Evolutionary conservation across 2,888 invertebrate species (phyloP).

Genomic region (Endomychus coccineus): DNA sequence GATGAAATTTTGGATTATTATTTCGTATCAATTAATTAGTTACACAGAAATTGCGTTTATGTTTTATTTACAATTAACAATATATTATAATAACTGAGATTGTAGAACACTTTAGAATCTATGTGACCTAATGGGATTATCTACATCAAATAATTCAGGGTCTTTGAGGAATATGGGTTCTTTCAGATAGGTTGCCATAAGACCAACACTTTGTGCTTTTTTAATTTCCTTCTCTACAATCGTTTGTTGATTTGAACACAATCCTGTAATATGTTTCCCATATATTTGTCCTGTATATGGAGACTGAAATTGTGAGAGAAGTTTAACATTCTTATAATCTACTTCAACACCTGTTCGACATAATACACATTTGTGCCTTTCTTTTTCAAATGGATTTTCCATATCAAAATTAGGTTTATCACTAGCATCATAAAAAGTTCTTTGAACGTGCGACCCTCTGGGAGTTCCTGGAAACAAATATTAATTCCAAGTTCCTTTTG

Average conservation of each 20-base stretch:
- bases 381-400: slow-evolving; percentile 74
- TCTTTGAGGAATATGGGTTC: slow-evolving; percentile 73
- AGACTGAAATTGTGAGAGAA: slow-evolving; percentile 94
- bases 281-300: slow-evolving; percentile 90
- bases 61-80: too few relatives aligned
- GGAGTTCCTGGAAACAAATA: too few relatives aligned
- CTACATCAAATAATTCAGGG: slow-evolving; percentile 85
- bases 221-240: slow-evolving; percentile 64
- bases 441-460: too few relatives aligned
- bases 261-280: slow-evolving; percentile 86
- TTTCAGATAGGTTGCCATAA: slow-evolving; percentile 80
- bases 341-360: slow-evolving; percentile 76
- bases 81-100: too few relatives aligned
- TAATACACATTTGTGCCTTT: slow-evolving; percentile 66
- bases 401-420: slow-evolving; percentile 53
- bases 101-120: too few relatives aligned
- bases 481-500: too few relatives aligned
- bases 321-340: slow-evolving; percentile 83
- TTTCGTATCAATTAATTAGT: too few relatives aligned
- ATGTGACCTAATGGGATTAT: slow-evolving; percentile 73
- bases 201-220: slow-evolving; percentile 69
- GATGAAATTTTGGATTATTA: too few relatives aligned
- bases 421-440: too few relatives aligned
- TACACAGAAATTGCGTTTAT: too few relatives aligned
- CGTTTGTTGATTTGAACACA: slow-evolving; percentile 76